phyloP scores from a whole-genome alignment of 2,797 vertebrate species.

The Sitta carolinensis region DNA sequence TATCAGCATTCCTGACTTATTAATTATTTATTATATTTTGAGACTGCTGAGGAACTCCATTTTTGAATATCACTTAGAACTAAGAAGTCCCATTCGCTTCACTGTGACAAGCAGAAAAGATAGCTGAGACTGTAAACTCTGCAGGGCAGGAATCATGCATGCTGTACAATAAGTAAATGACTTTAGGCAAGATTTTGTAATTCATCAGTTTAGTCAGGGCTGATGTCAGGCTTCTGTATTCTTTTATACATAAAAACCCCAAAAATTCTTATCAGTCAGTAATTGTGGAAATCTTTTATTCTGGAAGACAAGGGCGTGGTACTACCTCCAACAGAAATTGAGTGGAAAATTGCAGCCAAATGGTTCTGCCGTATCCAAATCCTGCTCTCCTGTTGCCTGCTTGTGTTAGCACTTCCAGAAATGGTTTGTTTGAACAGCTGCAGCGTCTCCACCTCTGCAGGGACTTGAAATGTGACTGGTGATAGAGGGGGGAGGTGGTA shows the following conservation, averaged over 20 bases:
- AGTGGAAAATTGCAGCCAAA: conserved; percentile 2
- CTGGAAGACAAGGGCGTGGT: background rate
- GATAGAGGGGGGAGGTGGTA: background rate
- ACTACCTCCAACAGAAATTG: background rate
- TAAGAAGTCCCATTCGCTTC: background rate
- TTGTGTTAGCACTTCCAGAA: conserved; percentile 27
- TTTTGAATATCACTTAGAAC: background rate
- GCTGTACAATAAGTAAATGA: background rate
- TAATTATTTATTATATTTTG: background rate
- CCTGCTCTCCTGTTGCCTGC: background rate
- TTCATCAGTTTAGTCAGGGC: background rate
- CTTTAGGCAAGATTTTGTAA: background rate
- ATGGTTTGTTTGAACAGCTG: conserved; percentile 55
- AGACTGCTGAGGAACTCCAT: background rate
- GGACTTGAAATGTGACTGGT: background rate
- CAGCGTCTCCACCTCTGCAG: background rate
- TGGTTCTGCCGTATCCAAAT: background rate
- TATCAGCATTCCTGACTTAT: background rate
- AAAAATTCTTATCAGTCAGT: background rate
- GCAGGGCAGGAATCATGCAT: background rate
- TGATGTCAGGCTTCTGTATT: background rate
- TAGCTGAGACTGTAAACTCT: background rate
- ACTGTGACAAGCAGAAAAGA: background rate
- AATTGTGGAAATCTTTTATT: background rate
- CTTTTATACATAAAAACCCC: fast-evolving